Conservation (phyloP, 1,140 invertebrate genomes). For the Plectrocnemia conspersa region DNA sequence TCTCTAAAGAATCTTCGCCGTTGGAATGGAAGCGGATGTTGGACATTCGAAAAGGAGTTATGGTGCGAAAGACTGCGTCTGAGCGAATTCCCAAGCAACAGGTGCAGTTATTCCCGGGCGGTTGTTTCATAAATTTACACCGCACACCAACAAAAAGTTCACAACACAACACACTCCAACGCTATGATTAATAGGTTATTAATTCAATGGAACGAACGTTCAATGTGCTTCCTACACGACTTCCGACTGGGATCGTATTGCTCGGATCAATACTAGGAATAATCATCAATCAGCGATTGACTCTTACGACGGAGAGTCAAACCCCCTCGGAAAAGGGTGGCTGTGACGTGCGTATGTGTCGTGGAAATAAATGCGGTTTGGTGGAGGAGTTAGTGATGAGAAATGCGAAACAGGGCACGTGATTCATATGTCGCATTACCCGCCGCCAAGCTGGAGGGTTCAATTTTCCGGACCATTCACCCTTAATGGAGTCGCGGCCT, state of each 20-base stretch:
- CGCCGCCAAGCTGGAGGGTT: constrained; percentile 19
- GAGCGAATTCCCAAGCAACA: no score
- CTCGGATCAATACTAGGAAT: constrained; percentile 9
- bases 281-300: constrained; percentile 4
- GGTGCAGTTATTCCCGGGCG: no score
- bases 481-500: constrained; percentile 32
- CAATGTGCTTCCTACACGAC: no score
- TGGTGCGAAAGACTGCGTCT: no score
- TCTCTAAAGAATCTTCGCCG: no score
- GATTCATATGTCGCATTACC: constrained; percentile 33
- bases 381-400: constrained; percentile 26
- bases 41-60: no score
- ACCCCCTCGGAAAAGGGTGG: background rate
- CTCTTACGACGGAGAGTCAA: background rate
- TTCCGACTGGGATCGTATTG: background rate
- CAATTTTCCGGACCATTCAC: constrained; percentile 35
- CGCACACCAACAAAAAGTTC: no score
- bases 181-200: no score
- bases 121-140: no score
- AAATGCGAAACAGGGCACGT: constrained; percentile 23
- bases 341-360: constrained; percentile 1
- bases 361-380: constrained; percentile 19
- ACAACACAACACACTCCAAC: no score
- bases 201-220: no score
- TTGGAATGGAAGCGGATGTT: no score